These are phyloP conservation scores for Rhinoraja longicauda DNA, from an alignment of 2,797 vertebrate species.

Conservation along the genomic window DNA sequence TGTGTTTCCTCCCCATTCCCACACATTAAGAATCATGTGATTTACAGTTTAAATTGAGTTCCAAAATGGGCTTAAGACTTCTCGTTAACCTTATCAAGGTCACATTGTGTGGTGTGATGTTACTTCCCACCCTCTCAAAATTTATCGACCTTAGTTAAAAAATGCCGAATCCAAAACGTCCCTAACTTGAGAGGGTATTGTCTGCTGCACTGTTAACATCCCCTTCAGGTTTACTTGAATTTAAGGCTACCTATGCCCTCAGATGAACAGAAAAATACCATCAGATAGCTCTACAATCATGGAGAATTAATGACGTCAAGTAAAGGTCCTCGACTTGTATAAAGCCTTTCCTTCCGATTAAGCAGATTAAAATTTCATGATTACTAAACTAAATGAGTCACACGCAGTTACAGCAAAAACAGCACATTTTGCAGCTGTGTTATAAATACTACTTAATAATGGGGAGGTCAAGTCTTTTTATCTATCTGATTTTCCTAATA, in stretches of 20 bases:
- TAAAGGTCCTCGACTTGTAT: conserved; percentile 12
- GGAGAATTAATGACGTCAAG: conserved; percentile 31
- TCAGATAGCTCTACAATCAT: not conserved
- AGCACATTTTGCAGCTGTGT: conserved; percentile 38
- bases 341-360: conserved; percentile 38
- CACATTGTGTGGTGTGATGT: not conserved
- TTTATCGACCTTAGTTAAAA: not conserved
- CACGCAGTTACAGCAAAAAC: conserved; percentile 32
- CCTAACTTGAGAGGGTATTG: not conserved
- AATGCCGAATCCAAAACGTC: not conserved
- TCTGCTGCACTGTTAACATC: not conserved
- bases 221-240: not conserved
- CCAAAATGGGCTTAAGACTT: not conserved
- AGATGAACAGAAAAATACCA: not conserved
- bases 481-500: conserved; percentile 39
- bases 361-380: conserved; percentile 37
- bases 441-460: conserved; percentile 39
- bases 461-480: conserved; percentile 39
- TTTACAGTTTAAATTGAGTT: not conserved
- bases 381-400: conserved; percentile 38
- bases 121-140: not conserved
- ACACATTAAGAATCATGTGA: not conserved
- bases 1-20: not conserved
- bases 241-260: not conserved
- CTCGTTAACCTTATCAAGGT: not conserved